phyloP scores from a whole-genome alignment of 2,888 invertebrate species.

The Microplitis manilae region DNA sequence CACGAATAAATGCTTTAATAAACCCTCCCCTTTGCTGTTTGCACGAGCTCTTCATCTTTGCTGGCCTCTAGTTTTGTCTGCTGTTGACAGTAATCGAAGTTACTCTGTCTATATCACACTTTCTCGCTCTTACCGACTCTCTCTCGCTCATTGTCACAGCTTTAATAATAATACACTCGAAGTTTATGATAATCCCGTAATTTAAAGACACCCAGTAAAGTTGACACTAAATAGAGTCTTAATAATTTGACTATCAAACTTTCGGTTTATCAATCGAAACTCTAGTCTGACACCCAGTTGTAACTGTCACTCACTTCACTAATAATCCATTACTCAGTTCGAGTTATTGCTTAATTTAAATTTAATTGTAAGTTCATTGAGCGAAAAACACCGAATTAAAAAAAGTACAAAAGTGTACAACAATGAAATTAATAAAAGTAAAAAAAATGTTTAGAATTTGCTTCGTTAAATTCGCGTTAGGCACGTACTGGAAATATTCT shows the following conservation, averaged over 20 bases:
- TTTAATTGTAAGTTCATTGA: too few relatives aligned
- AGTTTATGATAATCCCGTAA: too few relatives aligned
- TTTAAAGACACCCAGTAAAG: too few relatives aligned
- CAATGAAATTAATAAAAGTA: neutral
- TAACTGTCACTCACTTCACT: too few relatives aligned
- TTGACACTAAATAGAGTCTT: too few relatives aligned
- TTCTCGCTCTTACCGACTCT: neutral
- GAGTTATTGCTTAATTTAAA: too few relatives aligned
- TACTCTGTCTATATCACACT: conserved; percentile 21
- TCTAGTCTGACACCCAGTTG: too few relatives aligned
- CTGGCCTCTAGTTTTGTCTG: conserved; percentile 36
- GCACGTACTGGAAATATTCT: conserved; percentile 25
- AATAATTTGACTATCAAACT: too few relatives aligned
- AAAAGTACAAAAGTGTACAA: neutral
- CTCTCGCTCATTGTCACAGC: neutral
- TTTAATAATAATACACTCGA: too few relatives aligned
- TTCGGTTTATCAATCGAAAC: too few relatives aligned
- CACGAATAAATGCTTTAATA: conserved; percentile 53
- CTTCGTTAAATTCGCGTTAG: conserved; percentile 7
- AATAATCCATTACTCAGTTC: too few relatives aligned
- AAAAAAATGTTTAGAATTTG: neutral
- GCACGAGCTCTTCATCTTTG: conserved; percentile 45
- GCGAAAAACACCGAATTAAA: too few relatives aligned
- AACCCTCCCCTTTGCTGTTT: conserved; percentile 53
- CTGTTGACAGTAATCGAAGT: conserved; percentile 42